phyloP scores from a whole-genome alignment of 2,113 vertebrate genomes.

The Nycticorax nycticorax region DNA sequence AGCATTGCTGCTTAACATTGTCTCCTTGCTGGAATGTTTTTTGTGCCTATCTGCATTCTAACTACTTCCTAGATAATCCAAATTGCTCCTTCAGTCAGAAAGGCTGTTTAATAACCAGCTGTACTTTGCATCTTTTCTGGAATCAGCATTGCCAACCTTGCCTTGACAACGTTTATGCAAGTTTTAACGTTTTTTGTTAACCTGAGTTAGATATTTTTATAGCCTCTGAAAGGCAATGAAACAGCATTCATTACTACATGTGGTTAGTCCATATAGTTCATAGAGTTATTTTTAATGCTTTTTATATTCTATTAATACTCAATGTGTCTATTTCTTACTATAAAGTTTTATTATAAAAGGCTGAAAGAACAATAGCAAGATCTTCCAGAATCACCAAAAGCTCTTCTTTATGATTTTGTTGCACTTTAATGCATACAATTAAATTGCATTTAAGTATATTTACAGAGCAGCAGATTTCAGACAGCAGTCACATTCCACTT shows the following conservation, averaged over 20 bases:
- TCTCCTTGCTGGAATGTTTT: background rate
- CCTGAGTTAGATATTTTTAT: background rate
- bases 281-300: background rate
- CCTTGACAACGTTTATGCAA: background rate
- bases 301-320: constrained; percentile 32
- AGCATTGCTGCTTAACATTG: background rate
- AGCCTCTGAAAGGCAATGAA: background rate
- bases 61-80: background rate
- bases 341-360: background rate
- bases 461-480: background rate
- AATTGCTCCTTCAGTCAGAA: background rate
- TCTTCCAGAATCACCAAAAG: background rate
- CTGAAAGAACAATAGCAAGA: background rate
- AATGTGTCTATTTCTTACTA: background rate
- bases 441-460: background rate
- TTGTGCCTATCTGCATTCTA: background rate
- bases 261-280: background rate
- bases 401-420: constrained; percentile 2
- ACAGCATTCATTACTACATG: background rate
- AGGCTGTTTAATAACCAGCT: background rate
- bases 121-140: background rate
- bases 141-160: background rate
- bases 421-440: background rate
- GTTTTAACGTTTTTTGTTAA: background rate
- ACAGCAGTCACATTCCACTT: background rate